Evolutionary conservation across 1,140 invertebrate species (phyloP), one percentile per base, ranked within the genome.

Genomic region (Gonatopus flavifemur): DNA sequence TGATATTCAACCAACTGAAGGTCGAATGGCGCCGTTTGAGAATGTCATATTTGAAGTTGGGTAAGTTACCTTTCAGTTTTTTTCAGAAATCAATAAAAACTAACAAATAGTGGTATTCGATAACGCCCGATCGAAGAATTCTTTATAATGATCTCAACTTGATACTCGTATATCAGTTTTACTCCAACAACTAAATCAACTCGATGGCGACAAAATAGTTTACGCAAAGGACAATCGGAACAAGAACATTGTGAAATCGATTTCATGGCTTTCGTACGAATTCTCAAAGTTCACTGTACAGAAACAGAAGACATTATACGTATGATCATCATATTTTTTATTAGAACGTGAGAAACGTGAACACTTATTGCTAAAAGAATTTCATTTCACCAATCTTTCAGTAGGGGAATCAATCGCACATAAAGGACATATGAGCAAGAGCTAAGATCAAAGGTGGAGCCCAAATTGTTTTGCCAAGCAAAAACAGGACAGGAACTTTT

Each of bases 1-100:
- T 18, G 36, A 55, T 9, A 56, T 72, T 22, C 20, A 46, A 15
- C 68, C 69, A 2, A 16, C 38, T 1, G 63, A 70, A 53, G 68
- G 66, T 9, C 49, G 49, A 13, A 50, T 72, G 35, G 54, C 46
- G n/a, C 61, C 69, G 2, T 70, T 70, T 18, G 62, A 72, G 54
- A 52, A 57, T 16, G 50, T 51, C 7, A 53, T 64, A 19, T 63
- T 70, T 18, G 57, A 58, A 24, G 50, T 72, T 7, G 52, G 43
- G 69, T 69, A 44, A 57, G 57, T 43, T 7, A 25, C 16, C 12
- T 3, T 16, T 9, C 40, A 28, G 6, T 28, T 12, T 6, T 28
- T 28, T 28, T 6, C 6, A 28, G 25, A 28, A 28, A 28, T 0
- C 4, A 7, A 13, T 35, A 25, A 25, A 32, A 7, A 19, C 40